phyloP scores from a whole-genome alignment of 2,888 invertebrate species.

The Mechanitis messenoides region DNA sequence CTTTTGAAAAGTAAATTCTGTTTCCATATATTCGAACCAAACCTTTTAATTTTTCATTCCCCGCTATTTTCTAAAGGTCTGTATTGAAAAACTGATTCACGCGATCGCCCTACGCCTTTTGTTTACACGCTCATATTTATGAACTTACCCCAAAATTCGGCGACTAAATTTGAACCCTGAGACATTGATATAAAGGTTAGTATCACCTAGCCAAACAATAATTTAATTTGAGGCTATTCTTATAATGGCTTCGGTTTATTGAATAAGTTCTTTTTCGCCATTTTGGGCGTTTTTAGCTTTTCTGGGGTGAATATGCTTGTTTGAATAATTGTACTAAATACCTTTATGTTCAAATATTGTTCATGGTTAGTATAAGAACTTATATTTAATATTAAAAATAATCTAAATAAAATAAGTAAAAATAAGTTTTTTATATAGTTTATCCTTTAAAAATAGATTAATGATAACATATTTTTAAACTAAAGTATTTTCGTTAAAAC shows the following conservation, averaged over 20 bases:
- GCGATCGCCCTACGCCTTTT: conserved; percentile 33
- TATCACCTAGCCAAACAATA: conserved; percentile 22
- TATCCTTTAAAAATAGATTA: too few species aligned
- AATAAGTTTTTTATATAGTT: too few species aligned
- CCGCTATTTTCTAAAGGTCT: conserved; percentile 38
- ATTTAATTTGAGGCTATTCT: conserved; percentile 30
- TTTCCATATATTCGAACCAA: conserved; percentile 13
- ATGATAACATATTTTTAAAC: too few species aligned
- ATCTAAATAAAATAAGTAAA: too few species aligned
- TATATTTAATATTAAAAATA: too few species aligned
- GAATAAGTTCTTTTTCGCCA: conserved; percentile 15
- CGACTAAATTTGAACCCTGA: conserved; percentile 15
- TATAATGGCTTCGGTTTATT: conserved; percentile 31
- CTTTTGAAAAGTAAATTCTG: background rate
- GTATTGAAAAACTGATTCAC: conserved; percentile 40
- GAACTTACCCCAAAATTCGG: conserved; percentile 18
- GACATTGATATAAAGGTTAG: conserved; percentile 26
- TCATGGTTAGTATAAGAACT: background rate
- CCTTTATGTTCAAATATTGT: background rate
- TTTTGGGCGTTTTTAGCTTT: conserved; percentile 5
- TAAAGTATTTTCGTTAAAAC: too few species aligned
- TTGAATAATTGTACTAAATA: background rate
- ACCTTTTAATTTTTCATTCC: conserved; percentile 28
- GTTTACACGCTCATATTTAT: conserved; percentile 37
- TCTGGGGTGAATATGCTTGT: background rate